phyloP scores from a whole-genome alignment of 2,888 invertebrate genomes.

The Papilio gigon region DNA sequence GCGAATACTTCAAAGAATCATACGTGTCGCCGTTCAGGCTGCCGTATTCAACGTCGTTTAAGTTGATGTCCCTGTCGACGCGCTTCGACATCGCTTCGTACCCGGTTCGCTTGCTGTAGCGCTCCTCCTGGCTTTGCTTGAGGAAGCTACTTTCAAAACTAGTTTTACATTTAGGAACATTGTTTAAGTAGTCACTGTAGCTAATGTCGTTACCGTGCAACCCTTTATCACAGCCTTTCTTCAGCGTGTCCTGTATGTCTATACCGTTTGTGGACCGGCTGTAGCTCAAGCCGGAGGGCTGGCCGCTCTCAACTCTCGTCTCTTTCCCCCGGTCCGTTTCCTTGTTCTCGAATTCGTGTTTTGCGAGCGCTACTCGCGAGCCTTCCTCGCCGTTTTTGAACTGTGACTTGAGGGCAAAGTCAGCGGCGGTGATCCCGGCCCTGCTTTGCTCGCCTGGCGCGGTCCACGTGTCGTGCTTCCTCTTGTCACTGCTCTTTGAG shows the following conservation, averaged over 20 bases:
- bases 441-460: slow-evolving; percentile 70
- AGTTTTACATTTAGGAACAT: slow-evolving; percentile 81
- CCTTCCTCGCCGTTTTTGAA: slow-evolving; percentile 65
- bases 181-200: slow-evolving; percentile 77
- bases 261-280: slow-evolving; percentile 70
- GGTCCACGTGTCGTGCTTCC: slow-evolving; percentile 77
- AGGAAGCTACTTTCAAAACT: slow-evolving; percentile 80
- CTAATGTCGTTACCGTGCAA: slow-evolving; percentile 77
- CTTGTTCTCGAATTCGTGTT: slow-evolving; percentile 76
- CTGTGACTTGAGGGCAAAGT: slow-evolving; percentile 66
- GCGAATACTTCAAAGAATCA: slow-evolving; percentile 81
- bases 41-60: slow-evolving; percentile 74
- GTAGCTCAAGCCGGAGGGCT: slow-evolving; percentile 69
- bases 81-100: slow-evolving; percentile 71
- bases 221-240: slow-evolving; percentile 81
- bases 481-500: slow-evolving; percentile 73
- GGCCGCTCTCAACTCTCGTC: slow-evolving; percentile 63
- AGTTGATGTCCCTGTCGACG: slow-evolving; percentile 73
- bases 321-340: slow-evolving; percentile 68
- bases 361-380: slow-evolving; percentile 72
- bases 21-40: slow-evolving; percentile 76
- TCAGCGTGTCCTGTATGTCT: slow-evolving; percentile 77
- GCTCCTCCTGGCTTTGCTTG: slow-evolving; percentile 76
- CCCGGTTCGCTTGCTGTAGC: slow-evolving; percentile 75
- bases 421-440: slow-evolving; percentile 66